A percentile compares a stretch with the other conserved stretches of the same genome.
These are phyloP conservation scores for Myotis pilosus DNA, from an alignment of 2,797 vertebrate species.

Conservation along the genomic window DNA sequence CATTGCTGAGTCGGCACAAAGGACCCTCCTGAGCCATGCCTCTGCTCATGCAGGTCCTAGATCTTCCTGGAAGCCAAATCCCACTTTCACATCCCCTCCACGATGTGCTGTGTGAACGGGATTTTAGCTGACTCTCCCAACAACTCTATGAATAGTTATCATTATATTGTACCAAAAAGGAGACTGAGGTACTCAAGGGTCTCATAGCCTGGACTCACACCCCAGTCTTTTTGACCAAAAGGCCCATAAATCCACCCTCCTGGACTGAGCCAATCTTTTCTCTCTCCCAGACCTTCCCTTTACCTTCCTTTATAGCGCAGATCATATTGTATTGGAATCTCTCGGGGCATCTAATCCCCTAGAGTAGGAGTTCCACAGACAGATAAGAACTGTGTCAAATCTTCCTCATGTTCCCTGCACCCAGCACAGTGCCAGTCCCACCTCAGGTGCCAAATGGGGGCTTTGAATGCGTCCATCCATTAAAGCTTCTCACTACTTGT, in stretches of 20 bases:
- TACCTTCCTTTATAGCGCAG: not conserved
- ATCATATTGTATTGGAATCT: not conserved
- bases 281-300: not conserved
- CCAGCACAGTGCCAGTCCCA: not conserved
- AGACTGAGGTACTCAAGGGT: not conserved
- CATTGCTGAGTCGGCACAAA: not conserved
- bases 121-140: not conserved
- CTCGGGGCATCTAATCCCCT: not conserved
- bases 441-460: not conserved
- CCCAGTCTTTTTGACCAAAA: not conserved
- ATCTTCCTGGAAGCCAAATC: not conserved
- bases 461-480: not conserved
- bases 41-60: not conserved
- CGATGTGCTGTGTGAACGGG: too few relatives aligned
- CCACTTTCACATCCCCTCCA: not conserved
- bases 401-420: not conserved
- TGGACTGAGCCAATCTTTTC: not conserved
- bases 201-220: not conserved
- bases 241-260: not conserved
- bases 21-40: rapidly evolving
- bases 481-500: not conserved
- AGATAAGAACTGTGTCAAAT: not conserved
- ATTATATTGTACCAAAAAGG: not conserved
- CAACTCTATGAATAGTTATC: not conserved
- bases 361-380: not conserved